Evolutionary conservation across 2,888 invertebrate genomes (phyloP).

Genomic region (Chloroclystis v-ata): DNA sequence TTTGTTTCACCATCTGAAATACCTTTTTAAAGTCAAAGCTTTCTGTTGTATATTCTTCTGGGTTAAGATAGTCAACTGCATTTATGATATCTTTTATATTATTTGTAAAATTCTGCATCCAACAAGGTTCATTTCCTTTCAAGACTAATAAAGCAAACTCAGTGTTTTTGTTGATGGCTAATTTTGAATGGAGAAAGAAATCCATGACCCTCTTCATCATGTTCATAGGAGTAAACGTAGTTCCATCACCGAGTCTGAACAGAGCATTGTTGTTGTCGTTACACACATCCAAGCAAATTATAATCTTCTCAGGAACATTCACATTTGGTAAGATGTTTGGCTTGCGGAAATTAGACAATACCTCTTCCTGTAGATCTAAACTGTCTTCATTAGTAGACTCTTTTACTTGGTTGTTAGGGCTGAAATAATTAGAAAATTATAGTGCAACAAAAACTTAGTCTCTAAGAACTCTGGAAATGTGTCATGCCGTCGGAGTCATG

Average conservation of each 20-base stretch:
- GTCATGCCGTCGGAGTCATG: too few species aligned
- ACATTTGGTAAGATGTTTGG: conserved; percentile 68
- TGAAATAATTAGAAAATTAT: conserved; percentile 6
- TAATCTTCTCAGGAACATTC: conserved; percentile 80
- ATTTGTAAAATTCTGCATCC: conserved; percentile 81
- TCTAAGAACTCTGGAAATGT: too few species aligned
- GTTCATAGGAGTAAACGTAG: conserved; percentile 74
- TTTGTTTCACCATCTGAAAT: conserved; percentile 75
- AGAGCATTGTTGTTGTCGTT: conserved; percentile 75
- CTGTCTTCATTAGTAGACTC: conserved; percentile 31
- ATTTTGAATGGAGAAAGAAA: conserved; percentile 80
- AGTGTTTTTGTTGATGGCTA: conserved; percentile 77
- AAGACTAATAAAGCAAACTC: conserved; percentile 81
- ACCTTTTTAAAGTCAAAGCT: conserved; percentile 76
- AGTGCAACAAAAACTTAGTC: too few species aligned
- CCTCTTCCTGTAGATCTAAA: conserved; percentile 52
- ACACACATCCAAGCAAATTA: conserved; percentile 81
- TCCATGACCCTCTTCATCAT: conserved; percentile 81
- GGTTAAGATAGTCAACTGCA: conserved; percentile 73
- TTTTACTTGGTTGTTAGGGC: conserved; percentile 4
- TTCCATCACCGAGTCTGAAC: conserved; percentile 73
- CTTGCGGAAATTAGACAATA: conserved; percentile 64
- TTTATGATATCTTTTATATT: conserved; percentile 77
- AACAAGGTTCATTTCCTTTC: conserved; percentile 70
- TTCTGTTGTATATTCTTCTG: conserved; percentile 71